phyloP scores from a whole-genome alignment of 2,797 vertebrate genomes.

The Menidia menidia region DNA sequence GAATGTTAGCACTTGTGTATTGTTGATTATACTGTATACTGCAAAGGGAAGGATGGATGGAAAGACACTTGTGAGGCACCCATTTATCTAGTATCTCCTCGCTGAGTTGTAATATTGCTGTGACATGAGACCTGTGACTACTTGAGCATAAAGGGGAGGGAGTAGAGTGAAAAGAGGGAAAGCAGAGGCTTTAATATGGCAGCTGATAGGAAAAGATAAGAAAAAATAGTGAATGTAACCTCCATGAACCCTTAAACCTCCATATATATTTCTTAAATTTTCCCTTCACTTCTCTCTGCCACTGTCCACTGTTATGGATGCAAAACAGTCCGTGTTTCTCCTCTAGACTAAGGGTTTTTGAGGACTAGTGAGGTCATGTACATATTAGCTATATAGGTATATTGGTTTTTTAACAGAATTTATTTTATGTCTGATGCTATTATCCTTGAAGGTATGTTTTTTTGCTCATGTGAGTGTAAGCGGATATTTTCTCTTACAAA shows the following conservation, averaged over 20 bases:
- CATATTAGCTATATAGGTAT: conserved; percentile 58
- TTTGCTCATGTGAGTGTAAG: conserved; percentile 28
- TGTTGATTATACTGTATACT: conserved; percentile 22
- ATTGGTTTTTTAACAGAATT: conserved; percentile 54
- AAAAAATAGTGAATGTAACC: conserved; percentile 51
- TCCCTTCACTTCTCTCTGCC: conserved; percentile 22
- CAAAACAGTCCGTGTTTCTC: conserved; percentile 53
- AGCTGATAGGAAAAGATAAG: conserved; percentile 70
- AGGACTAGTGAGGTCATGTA: conserved; percentile 57
- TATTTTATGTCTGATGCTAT: conserved; percentile 56
- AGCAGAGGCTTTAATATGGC: conserved; percentile 53
- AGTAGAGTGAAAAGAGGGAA: conserved; percentile 2
- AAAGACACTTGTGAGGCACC: conserved; percentile 43
- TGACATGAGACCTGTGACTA: conserved; percentile 52
- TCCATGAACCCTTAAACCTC: conserved; percentile 39
- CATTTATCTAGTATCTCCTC: conserved; percentile 68
- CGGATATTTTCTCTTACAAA: conserved; percentile 21
- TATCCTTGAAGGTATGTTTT: conserved; percentile 25
- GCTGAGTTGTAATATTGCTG: conserved; percentile 47
- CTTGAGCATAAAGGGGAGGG: conserved; percentile 19
- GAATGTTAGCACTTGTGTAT: neutral
- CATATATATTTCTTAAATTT: conserved; percentile 38
- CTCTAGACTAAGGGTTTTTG: conserved; percentile 49
- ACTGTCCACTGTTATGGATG: conserved; percentile 47
- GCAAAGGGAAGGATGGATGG: conserved; percentile 28